A percentile compares a stretch with the other conserved stretches of the same genome.
phyloP scores from a whole-genome alignment of 2,888 invertebrate species.

The Notodonta dromedarius region DNA sequence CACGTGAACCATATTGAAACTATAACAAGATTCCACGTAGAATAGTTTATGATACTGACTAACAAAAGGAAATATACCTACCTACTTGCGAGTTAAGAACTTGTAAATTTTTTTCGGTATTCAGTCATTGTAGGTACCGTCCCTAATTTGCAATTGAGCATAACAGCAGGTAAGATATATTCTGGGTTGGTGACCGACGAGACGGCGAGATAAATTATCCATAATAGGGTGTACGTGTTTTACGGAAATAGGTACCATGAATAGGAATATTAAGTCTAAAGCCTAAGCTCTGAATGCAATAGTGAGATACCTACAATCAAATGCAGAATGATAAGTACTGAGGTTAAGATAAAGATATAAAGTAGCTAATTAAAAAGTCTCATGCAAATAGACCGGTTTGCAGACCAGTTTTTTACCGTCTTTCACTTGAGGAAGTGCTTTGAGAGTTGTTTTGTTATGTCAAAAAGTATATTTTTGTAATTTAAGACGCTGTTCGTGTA shows the following conservation, averaged over 20 bases:
- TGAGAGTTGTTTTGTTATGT: conserved; percentile 12
- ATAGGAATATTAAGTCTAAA: no score
- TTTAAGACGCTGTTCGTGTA: neutral
- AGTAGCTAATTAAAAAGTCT: conserved; percentile 12
- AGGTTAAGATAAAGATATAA: conserved; percentile 11
- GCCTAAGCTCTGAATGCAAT: neutral
- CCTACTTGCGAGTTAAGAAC: no score
- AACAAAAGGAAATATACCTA: no score
- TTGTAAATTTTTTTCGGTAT: no score
- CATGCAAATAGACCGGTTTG: conserved; percentile 18
- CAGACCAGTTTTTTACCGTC: conserved; percentile 21
- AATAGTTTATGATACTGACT: neutral
- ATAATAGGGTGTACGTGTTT: no score
- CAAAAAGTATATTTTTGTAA: neutral
- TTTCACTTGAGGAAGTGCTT: conserved; percentile 32
- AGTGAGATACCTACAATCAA: neutral
- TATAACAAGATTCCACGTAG: conserved; percentile 19
- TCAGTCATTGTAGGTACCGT: no score
- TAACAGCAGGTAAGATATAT: no score
- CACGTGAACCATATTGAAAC: conserved; percentile 41
- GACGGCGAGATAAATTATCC: no score
- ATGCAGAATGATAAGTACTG: neutral
- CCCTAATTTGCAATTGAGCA: no score
- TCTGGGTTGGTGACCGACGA: no score
- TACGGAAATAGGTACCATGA: no score